A percentile compares a stretch with the other conserved stretches of the same genome.
These are phyloP conservation scores for Bubo scandiacus DNA, from an alignment of 2,113 vertebrate species.

Conservation along the genomic window DNA sequence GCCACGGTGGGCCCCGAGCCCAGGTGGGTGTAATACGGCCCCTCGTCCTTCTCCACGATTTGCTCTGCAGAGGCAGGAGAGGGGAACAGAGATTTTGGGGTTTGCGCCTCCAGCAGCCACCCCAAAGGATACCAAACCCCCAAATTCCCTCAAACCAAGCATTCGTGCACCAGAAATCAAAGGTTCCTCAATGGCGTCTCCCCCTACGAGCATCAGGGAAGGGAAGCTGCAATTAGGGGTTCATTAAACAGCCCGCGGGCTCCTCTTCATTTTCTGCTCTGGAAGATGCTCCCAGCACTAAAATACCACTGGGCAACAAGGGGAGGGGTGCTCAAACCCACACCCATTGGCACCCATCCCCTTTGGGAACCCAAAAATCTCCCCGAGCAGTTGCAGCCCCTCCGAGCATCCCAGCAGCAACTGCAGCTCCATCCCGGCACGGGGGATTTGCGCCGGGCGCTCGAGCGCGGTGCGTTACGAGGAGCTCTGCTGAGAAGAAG, in stretches of 20 bases:
- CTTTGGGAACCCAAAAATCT: background rate
- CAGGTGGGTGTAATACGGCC: conserved; percentile 97
- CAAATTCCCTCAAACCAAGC: background rate
- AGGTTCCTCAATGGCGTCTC: fast-evolving
- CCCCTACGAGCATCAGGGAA: background rate
- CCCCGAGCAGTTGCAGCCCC: background rate
- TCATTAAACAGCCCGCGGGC: fast-evolving
- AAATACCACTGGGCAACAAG: background rate
- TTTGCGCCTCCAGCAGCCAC: fast-evolving
- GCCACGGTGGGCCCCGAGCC: conserved; percentile 93
- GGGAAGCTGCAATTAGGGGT: background rate
- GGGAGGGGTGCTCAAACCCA: background rate
- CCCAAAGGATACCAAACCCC: fast-evolving
- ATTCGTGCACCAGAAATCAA: background rate
- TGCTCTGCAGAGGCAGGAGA: conserved; percentile 76
- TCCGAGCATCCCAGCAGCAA: background rate
- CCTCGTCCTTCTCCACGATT: conserved; percentile 96
- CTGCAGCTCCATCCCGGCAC: fast-evolving
- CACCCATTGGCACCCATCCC: background rate
- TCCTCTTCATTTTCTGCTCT: background rate
- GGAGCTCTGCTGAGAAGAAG: background rate
- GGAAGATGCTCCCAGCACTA: background rate
- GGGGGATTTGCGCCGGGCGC: fast-evolving
- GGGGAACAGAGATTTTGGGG: background rate
- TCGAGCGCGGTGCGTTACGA: fast-evolving